These are phyloP conservation scores for Nematostella vectensis DNA, from an alignment of 92 coral and sea anemone species.

Conservation along the genomic window DNA sequence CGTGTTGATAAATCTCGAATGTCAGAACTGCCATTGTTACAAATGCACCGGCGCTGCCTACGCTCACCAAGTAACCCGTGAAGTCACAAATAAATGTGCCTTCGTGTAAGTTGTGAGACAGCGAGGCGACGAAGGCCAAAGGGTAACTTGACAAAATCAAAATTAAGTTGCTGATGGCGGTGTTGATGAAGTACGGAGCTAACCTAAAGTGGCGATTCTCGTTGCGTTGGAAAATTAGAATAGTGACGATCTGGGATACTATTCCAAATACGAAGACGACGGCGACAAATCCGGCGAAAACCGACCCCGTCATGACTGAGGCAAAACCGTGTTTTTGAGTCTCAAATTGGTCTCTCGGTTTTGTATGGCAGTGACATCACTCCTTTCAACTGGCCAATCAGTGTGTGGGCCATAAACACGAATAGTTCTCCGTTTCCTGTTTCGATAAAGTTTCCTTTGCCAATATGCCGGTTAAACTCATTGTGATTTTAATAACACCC, in stretches of 20 bases:
- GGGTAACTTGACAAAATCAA: neutral
- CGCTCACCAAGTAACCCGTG: constrained; percentile 2
- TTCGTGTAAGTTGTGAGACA: neutral
- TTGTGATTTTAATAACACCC: too few relatives aligned
- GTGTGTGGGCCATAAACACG: too few relatives aligned
- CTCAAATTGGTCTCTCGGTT: too few relatives aligned
- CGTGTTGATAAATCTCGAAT: neutral
- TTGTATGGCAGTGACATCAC: too few relatives aligned
- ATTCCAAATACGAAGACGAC: neutral
- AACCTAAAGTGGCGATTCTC: neutral
- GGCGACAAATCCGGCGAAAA: neutral
- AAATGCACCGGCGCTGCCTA: neutral
- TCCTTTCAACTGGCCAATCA: too few relatives aligned
- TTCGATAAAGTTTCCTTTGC: too few relatives aligned
- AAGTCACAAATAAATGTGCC: constrained; percentile 1
- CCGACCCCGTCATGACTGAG: neutral
- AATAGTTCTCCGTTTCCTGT: too few relatives aligned
- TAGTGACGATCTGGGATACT: neutral
- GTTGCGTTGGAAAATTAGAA: neutral
- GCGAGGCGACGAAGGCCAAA: neutral
- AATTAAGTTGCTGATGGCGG: constrained; percentile 1
- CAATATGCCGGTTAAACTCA: too few relatives aligned
- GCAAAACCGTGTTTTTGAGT: too few relatives aligned
- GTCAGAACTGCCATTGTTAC: neutral
- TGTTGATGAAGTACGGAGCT: constrained; percentile 7